Percentiles rank a stretch among this genome's conserved stretches.
Conservation (phyloP, 2,888 invertebrate genomes). For the Mythimna albipuncta region DNA sequence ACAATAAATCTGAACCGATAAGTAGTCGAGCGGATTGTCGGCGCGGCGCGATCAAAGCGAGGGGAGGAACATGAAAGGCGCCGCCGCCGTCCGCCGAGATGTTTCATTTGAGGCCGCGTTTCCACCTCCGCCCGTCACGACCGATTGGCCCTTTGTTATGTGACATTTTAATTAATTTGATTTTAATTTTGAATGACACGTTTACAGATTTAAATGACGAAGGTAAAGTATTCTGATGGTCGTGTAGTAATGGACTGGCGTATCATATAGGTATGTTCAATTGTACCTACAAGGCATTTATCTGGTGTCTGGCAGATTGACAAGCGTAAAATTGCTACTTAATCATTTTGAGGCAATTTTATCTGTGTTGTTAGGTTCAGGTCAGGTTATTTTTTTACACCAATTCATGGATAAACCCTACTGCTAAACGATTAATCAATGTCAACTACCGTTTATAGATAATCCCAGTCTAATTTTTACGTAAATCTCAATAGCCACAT, state of each 20-base stretch:
- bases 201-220: constrained; percentile 77
- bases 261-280: neutral
- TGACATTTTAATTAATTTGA: constrained; percentile 87
- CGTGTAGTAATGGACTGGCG: constrained; percentile 29
- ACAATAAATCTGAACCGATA: constrained; percentile 91
- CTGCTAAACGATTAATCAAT: neutral
- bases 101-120: constrained; percentile 81
- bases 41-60: constrained; percentile 88
- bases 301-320: constrained; percentile 36
- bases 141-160: constrained; percentile 78
- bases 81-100: constrained; percentile 81
- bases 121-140: constrained; percentile 83
- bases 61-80: constrained; percentile 87
- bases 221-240: constrained; percentile 66
- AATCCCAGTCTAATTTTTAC: too few species aligned
- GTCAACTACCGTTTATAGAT: neutral
- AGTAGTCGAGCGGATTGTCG: constrained; percentile 89
- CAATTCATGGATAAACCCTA: neutral
- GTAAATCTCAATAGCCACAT: too few species aligned
- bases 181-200: constrained; percentile 80
- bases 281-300: constrained; percentile 6
- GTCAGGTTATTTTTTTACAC: constrained; percentile 13
- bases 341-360: constrained; percentile 13
- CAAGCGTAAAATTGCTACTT: constrained; percentile 37
- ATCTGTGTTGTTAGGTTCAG: constrained; percentile 3